These are phyloP conservation scores for Coleophora deauratella DNA, from an alignment of 2,888 invertebrate species.

Conservation along the genomic window DNA sequence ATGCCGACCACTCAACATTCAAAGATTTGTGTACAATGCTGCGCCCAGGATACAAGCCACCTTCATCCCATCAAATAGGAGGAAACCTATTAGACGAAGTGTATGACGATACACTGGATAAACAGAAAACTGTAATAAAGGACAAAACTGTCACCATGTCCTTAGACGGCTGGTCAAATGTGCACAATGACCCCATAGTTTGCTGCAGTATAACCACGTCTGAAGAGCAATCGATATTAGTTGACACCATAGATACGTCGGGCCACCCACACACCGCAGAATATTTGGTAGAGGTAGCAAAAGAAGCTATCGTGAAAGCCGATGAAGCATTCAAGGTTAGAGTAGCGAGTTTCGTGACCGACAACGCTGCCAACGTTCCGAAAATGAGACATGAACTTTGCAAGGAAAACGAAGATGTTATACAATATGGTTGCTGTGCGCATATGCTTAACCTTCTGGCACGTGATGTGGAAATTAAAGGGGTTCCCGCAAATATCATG, in stretches of 20 bases:
- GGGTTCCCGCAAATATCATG: slow-evolving; percentile 9
- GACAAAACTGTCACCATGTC: neutral
- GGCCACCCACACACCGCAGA: slow-evolving; percentile 2
- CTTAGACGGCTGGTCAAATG: neutral
- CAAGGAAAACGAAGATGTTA: slow-evolving; percentile 3
- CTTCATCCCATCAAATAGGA: neutral
- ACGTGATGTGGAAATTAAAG: slow-evolving; percentile 15
- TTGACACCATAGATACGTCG: slow-evolving; percentile 6
- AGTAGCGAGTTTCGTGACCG: slow-evolving; percentile 8
- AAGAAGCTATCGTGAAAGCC: slow-evolving; percentile 1
- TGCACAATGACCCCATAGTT: slow-evolving; percentile 4
- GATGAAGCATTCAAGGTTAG: slow-evolving; percentile 1
- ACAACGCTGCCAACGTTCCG: slow-evolving; percentile 5
- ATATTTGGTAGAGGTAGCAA: slow-evolving; percentile 3
- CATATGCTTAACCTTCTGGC: slow-evolving; percentile 15
- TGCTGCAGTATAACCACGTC: slow-evolving; percentile 1
- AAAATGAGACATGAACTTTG: slow-evolving; percentile 5
- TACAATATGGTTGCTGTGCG: slow-evolving; percentile 9
- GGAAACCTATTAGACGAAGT: neutral
- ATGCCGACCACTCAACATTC: slow-evolving; percentile 3
- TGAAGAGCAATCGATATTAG: slow-evolving; percentile 2
- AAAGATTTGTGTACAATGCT: neutral
- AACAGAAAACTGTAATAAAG: neutral
- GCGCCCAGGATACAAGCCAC: slow-evolving; percentile 3
- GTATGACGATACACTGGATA: neutral